Conservation (phyloP, 37 sponge, comb jelly and placozoan genomes). For the Oopsacas minuta region DNA sequence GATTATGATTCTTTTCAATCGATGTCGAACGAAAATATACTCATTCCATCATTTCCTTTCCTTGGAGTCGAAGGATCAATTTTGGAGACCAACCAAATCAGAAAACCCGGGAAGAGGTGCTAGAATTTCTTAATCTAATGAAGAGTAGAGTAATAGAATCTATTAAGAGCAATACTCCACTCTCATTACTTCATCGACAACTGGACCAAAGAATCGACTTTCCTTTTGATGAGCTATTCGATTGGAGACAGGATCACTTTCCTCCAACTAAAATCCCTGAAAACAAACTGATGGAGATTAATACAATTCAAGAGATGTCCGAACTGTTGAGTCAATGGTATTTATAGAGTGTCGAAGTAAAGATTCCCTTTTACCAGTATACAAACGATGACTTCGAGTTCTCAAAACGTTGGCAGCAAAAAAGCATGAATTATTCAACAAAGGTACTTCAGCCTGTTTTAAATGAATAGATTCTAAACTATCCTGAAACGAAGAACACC, state of each 20-base stretch:
- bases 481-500: neutral
- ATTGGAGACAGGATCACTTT: neutral
- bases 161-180: neutral
- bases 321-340: neutral
- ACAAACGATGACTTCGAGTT: conserved; percentile 3
- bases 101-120: neutral
- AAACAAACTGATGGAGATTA: neutral
- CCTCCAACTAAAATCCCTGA: neutral
- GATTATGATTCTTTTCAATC: neutral
- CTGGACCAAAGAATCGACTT: neutral
- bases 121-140: neutral
- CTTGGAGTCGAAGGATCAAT: neutral
- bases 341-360: neutral
- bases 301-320: neutral
- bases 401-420: neutral
- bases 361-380: neutral
- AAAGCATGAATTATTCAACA: neutral
- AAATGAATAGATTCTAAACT: neutral
- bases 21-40: neutral
- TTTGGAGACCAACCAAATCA: neutral
- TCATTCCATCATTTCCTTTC: neutral
- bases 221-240: neutral
- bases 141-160: neutral
- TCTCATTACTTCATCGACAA: neutral
- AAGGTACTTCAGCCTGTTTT: neutral